Conservation (phyloP, 2,888 invertebrate genomes). For the Phanerotoma sp. region DNA sequence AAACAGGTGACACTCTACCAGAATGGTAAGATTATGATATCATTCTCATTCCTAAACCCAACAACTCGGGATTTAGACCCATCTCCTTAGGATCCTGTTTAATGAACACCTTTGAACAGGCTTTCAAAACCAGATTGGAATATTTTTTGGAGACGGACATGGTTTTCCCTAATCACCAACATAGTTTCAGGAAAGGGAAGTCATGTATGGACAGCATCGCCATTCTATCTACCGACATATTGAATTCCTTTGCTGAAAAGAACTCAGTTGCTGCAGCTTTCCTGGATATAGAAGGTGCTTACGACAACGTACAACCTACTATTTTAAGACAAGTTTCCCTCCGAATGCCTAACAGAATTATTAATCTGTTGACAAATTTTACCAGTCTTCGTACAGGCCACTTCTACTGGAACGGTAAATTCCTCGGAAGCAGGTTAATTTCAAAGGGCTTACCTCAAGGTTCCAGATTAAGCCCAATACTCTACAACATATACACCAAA, state of each 20-base stretch:
- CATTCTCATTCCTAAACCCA: conserved; percentile 17
- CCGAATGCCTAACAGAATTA: no score
- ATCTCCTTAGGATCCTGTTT: conserved; percentile 12
- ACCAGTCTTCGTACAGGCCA: no score
- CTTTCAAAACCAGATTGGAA: conserved; percentile 16
- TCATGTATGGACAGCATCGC: conserved; percentile 21
- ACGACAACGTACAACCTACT: conserved; percentile 28
- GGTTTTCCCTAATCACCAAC: conserved; percentile 2
- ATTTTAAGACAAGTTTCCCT: no score
- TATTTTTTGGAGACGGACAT: conserved; percentile 19
- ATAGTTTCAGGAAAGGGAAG: conserved; percentile 20
- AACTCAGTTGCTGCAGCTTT: conserved; percentile 9
- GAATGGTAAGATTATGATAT: conserved; percentile 14
- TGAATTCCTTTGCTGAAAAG: conserved; percentile 11
- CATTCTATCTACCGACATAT: conserved; percentile 14
- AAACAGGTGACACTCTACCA: conserved; percentile 8
- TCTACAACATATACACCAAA: no score
- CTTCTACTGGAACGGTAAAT: no score
- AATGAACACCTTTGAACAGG: conserved; percentile 18
- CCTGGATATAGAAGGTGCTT: conserved; percentile 27
- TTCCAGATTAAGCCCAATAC: no score
- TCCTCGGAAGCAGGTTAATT: no score
- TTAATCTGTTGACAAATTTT: no score
- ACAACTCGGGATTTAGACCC: conserved; percentile 8
- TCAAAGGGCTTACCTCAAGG: no score